A percentile compares a stretch with the other conserved stretches of the same genome.
Conservation (phyloP, 1,140 invertebrate species). For the Trichonephila clavipes region DNA sequence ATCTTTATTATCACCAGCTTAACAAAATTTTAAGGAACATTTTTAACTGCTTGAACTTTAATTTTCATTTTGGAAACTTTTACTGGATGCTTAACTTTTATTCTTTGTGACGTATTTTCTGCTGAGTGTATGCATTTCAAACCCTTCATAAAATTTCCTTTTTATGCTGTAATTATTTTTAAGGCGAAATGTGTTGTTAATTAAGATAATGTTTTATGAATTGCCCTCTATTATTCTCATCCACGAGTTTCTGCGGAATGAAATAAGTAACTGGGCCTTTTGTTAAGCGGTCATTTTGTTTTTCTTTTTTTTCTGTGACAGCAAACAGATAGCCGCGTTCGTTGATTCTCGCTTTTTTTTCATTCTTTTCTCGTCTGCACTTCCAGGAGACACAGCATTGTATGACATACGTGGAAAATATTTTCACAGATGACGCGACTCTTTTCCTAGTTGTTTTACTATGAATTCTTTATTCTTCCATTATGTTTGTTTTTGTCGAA, state of each 20-base stretch:
- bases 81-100: too few relatives aligned
- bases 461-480: background rate
- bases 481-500: too few relatives aligned
- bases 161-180: background rate
- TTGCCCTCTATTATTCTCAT: background rate
- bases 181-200: background rate
- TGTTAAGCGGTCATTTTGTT: background rate
- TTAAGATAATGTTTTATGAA: background rate
- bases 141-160: background rate
- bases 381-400: constrained; percentile 9
- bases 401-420: background rate
- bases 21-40: too few relatives aligned
- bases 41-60: too few relatives aligned
- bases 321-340: background rate
- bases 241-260: background rate
- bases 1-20: too few relatives aligned
- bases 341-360: background rate
- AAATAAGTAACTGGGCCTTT: background rate
- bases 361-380: background rate
- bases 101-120: too few relatives aligned
- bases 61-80: too few relatives aligned
- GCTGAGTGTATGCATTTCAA: too few relatives aligned
- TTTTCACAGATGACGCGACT: background rate
- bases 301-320: background rate
- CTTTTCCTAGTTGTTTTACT: background rate